Evolutionary conservation across 2,888 invertebrate genomes (phyloP), one percentile per base, ranked within the genome.

Genomic region (Morpho deidamia): DNA sequence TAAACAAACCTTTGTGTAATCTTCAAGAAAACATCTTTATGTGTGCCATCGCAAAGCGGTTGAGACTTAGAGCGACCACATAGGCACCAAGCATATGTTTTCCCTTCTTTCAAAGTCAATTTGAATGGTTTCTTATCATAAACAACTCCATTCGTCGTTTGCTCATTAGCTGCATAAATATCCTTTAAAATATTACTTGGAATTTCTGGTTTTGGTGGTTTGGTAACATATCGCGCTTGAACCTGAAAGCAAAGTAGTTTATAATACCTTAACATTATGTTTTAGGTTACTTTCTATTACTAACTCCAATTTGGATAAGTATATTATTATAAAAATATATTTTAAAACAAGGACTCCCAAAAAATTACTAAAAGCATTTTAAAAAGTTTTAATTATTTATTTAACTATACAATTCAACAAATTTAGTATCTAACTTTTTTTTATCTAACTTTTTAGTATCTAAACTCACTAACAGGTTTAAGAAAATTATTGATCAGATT

Each of bases 41-140:
- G 99, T 0, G 96, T 95, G 11, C 96, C 96, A 88, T 99, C 99
- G 82, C 99, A 99, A 42, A 99, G 90, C 0, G 99, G 99, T 90
- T 99, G 98, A 23, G 83, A 92, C 72, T 96, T 95, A 58, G 98
- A 98, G 62, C 94, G 93, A 0, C 99, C 99, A 82, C 99, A 99
- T 0, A 95, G 85, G 77, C 99, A 99, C 98, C 99, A 99, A 33
- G 91, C 81, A 78, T 98, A 98, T 1, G 87, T 91, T 81, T 96
- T 96, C 38, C 94, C 94, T 58, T 91, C 92, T 74, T 94, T 91
- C 42, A 96, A 88, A 1, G 77, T 83, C 35, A 97, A 77, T 79
- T 94, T 95, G 66, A 97, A 97, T 0, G 99, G 98, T 74, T 96
- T 96, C 71, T 94, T 96, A 70, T 98, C 97, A 78, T 95, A 97